phyloP scores from a whole-genome alignment of 2,888 invertebrate genomes.

The Seira ritae region DNA sequence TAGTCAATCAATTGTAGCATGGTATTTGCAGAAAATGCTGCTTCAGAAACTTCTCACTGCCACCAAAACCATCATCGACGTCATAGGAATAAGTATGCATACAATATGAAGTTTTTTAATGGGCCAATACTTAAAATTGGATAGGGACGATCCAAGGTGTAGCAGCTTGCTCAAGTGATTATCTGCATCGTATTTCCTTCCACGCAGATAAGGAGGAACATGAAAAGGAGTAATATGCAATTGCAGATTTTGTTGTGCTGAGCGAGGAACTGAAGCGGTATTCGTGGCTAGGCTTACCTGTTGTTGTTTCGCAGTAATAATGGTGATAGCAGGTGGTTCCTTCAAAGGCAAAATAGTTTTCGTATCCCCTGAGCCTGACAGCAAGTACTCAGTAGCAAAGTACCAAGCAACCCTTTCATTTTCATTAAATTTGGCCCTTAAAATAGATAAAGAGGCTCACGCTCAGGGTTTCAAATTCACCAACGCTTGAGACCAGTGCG shows the following conservation, averaged over 20 bases:
- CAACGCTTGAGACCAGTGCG: constrained; percentile 28
- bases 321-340: constrained; percentile 2
- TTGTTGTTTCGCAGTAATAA: background rate
- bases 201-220: background rate
- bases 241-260: too few relatives aligned
- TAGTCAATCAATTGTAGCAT: too few relatives aligned
- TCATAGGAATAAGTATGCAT: background rate
- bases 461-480: constrained; percentile 64
- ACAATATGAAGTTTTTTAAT: background rate
- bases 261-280: too few relatives aligned
- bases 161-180: constrained; percentile 29
- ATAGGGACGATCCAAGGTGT: constrained; percentile 54
- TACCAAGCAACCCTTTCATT: background rate
- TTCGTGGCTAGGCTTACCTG: too few relatives aligned
- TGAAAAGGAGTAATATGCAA: background rate
- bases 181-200: background rate
- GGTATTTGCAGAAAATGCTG: too few relatives aligned
- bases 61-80: background rate
- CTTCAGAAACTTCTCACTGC: background rate
- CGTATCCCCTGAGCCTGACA: background rate
- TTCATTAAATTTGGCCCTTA: constrained; percentile 1
- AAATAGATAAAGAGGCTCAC: constrained; percentile 43
- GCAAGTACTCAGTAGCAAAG: background rate
- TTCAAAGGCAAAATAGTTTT: background rate
- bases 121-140: constrained; percentile 28